Base-by-base conservation (phyloP, 2,113 vertebrate genomes). In the Cephalopholis sonnerati region DNA sequence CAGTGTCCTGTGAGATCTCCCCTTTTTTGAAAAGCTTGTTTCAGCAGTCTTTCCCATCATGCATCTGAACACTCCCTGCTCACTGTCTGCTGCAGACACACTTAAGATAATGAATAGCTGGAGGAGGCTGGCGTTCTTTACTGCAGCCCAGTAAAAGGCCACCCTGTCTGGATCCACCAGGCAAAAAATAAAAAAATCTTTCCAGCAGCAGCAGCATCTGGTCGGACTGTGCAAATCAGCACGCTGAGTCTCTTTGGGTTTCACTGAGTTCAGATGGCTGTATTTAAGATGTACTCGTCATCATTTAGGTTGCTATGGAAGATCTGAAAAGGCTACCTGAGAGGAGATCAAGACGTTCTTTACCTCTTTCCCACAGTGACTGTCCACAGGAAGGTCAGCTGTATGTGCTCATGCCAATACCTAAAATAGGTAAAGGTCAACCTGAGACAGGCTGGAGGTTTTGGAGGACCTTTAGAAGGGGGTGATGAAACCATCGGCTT, bases 101-200 rank as follows among this genome's bases (percentile, higher is more conserved):
- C 92, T 95, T 91, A 90, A 91, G 88, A 89, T 92, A 94, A 94
- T 93, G 88, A 94, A 93, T 93, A 81, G 91, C 90, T 85, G 82
- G 79, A 89, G 90, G 92, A 91, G 86, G 72, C 85, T 80, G 88
- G 57, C 51, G 69, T 85, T 93, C 87, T 91, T 89, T 87, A 87
- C 80, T 81, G 86, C 88, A 79, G 88, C 63, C 67, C 82, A 64
- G 83, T 85, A 83, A 93, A 91, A 91, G 86, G 87, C 88, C 89
- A 92, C 83, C 81, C 83, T 70, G 89, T 91, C 89, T 90, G 85
- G 57, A 85, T 88, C 81, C 81, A 74, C 63, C 64, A 80, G 82
- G 80, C 77, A 67, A 64, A 82, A 70, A 81, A 72, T 74, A 78
- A 71, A 74, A 67, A 44, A 76, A 69, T 65, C 54, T 74, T 75